These are phyloP conservation scores for Oreonectes daqikongensis DNA, from an alignment of 2,797 vertebrate genomes.

Conservation along the genomic window DNA sequence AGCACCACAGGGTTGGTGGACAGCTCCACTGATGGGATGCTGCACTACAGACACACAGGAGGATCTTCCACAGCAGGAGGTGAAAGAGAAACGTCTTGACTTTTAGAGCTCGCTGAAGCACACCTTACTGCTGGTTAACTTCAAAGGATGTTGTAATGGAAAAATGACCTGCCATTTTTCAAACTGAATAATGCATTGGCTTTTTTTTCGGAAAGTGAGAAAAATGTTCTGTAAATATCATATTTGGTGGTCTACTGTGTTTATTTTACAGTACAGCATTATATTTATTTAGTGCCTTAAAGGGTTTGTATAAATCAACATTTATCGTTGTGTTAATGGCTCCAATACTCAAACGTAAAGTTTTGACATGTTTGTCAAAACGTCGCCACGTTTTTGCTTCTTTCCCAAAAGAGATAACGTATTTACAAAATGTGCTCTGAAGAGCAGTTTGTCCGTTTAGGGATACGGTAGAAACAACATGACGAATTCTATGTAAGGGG, in stretches of 20 bases:
- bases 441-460: too few species aligned
- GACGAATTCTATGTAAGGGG: too few species aligned
- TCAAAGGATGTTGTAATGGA: background rate
- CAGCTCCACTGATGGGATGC: slow-evolving; percentile 59
- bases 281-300: background rate
- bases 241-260: background rate
- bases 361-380: too few species aligned
- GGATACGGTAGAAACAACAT: too few species aligned
- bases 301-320: background rate
- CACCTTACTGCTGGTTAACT: slow-evolving; percentile 1
- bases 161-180: background rate
- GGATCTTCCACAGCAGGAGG: background rate
- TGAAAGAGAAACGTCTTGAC: slow-evolving; percentile 9
- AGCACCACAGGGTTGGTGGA: slow-evolving; percentile 66
- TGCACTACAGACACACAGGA: slow-evolving; percentile 24
- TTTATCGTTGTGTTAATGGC: too few species aligned
- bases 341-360: too few species aligned
- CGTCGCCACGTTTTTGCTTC: too few species aligned
- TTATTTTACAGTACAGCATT: background rate
- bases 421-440: too few species aligned
- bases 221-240: background rate
- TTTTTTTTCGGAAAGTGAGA: background rate
- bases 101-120: background rate
- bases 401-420: too few species aligned
- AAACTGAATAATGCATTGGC: background rate